phyloP scores from a whole-genome alignment of 2,113 vertebrate genomes.

The Melierax canorus region DNA sequence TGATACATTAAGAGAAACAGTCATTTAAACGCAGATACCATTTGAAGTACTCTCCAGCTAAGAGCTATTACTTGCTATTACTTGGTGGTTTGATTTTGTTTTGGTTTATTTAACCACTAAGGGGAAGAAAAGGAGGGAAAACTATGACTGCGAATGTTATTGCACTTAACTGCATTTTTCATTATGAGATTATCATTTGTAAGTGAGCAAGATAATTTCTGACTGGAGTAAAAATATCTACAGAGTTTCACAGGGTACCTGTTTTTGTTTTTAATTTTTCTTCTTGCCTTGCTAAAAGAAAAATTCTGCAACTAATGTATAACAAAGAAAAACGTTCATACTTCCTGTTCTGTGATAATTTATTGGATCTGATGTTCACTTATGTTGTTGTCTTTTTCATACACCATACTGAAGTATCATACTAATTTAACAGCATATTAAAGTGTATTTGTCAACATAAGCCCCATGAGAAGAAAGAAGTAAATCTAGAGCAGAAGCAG shows the following conservation, averaged over 20 bases:
- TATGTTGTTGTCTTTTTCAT: not conserved
- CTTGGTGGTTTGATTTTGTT: not conserved
- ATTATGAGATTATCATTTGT: not conserved
- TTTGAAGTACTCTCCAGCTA: constrained; percentile 29
- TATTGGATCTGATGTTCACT: not conserved
- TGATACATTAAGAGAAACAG: not conserved
- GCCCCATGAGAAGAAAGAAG: not conserved
- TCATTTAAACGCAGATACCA: not conserved
- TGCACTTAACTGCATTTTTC: not conserved
- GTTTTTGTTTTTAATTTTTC: not conserved
- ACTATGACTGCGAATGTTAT: not conserved
- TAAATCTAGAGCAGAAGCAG: not conserved
- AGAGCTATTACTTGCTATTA: not conserved
- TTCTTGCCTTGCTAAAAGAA: not conserved
- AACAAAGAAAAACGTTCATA: not conserved
- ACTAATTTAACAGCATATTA: not conserved
- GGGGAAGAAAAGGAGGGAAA: not conserved
- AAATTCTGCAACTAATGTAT: not conserved
- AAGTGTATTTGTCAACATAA: not conserved
- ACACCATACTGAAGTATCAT: not conserved
- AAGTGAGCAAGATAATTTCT: not conserved
- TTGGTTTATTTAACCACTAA: not conserved
- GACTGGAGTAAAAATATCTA: not conserved
- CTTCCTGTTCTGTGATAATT: not conserved
- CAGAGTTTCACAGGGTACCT: not conserved